phyloP scores from a whole-genome alignment of 2,113 vertebrate species.

The Charadrius vociferus region DNA sequence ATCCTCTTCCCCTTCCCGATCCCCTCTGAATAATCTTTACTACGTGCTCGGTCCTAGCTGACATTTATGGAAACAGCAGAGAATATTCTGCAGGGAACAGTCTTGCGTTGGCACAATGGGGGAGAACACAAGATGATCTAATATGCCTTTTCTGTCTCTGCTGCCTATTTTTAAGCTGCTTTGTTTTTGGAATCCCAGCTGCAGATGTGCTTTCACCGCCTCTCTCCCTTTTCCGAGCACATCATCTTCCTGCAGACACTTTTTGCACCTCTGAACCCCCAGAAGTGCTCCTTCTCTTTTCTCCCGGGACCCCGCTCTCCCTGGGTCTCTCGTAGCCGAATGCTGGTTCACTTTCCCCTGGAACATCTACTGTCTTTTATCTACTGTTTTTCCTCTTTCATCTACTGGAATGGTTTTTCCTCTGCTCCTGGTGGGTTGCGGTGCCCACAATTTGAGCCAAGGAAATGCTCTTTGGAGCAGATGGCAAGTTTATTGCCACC shows the following conservation, averaged over 20 bases:
- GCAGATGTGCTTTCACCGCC: background rate
- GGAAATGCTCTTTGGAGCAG: background rate
- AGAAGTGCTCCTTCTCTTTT: background rate
- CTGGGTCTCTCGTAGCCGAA: background rate
- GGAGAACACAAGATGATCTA: background rate
- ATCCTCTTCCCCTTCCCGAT: background rate
- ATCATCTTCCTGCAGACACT: background rate
- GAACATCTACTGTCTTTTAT: background rate
- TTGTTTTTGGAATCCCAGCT: slow-evolving; percentile 34
- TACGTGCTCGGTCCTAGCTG: background rate
- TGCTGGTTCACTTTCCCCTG: background rate
- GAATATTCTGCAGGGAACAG: background rate
- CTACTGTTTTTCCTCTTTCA: background rate
- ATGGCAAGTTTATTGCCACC: background rate
- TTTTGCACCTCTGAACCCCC: background rate
- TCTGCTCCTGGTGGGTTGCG: background rate
- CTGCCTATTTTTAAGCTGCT: slow-evolving; percentile 30
- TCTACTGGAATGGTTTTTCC: background rate
- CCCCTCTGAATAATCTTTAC: background rate
- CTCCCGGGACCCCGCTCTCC: background rate
- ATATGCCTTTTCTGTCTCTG: background rate
- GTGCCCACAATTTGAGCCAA: background rate
- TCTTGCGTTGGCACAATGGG: background rate
- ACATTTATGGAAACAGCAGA: slow-evolving; percentile 19
- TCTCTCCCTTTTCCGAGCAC: background rate